These are phyloP conservation scores for Nerophis lumbriciformis DNA, from an alignment of 2,113 vertebrate genomes.

Conservation along the genomic window DNA sequence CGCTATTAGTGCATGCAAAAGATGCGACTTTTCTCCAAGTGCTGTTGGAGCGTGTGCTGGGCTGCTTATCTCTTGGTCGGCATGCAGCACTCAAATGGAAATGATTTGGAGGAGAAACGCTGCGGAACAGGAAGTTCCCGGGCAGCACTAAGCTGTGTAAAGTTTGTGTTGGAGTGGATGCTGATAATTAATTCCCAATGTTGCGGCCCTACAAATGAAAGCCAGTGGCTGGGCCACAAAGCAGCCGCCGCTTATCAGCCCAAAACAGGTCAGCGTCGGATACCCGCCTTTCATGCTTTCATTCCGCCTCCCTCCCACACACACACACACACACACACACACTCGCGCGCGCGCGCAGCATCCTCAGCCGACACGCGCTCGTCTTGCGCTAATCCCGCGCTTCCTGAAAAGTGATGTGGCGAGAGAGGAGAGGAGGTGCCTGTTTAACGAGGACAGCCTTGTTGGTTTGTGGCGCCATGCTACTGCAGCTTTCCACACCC, in stretches of 20 bases:
- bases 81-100: constrained; percentile 32
- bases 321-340: constrained; percentile 29
- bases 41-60: too few relatives aligned
- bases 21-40: too few relatives aligned
- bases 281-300: constrained; percentile 58
- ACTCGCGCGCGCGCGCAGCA: constrained; percentile 26
- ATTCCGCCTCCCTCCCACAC: constrained; percentile 7
- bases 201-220: constrained; percentile 72
- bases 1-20: too few relatives aligned
- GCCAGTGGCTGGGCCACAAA: constrained; percentile 66
- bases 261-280: constrained; percentile 76
- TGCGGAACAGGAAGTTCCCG: constrained; percentile 42
- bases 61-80: too few relatives aligned
- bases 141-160: constrained; percentile 47
- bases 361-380: constrained; percentile 66
- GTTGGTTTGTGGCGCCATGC: too few relatives aligned
- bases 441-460: too few relatives aligned
- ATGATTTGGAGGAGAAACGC: constrained; percentile 33
- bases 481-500: constrained; percentile 40
- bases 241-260: constrained; percentile 70
- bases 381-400: constrained; percentile 69
- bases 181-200: constrained; percentile 77
- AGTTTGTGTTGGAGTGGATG: constrained; percentile 55
- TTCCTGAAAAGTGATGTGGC: constrained; percentile 67
- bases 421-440: constrained; percentile 7